These are phyloP conservation scores for Calyptommatus sinebrachiatus DNA, from an alignment of 2,113 vertebrate species.

Conservation along the genomic window DNA sequence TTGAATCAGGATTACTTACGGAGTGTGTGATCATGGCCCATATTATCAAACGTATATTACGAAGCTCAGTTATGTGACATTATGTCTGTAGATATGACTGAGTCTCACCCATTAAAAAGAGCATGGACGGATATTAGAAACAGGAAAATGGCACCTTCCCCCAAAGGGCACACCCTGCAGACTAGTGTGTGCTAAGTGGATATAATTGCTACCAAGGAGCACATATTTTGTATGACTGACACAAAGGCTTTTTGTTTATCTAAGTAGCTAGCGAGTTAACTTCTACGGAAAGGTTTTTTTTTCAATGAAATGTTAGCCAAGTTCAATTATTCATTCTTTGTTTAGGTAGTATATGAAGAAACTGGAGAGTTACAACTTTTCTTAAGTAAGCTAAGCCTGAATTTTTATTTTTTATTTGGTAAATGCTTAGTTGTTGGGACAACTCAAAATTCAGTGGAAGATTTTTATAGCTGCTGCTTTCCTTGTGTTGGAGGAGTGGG, in stretches of 20 bases:
- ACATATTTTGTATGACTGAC: background rate
- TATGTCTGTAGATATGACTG: too few relatives aligned
- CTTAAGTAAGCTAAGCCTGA: constrained; percentile 19
- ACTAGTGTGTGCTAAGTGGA: background rate
- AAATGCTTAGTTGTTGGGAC: constrained; percentile 20
- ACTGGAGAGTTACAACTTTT: constrained; percentile 28
- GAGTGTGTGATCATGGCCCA: too few relatives aligned
- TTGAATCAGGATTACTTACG: too few relatives aligned
- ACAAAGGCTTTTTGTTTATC: background rate
- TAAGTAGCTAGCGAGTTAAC: constrained; percentile 29
- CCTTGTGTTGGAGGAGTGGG: constrained; percentile 18
- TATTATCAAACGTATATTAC: too few relatives aligned
- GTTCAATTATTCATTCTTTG: constrained; percentile 32
- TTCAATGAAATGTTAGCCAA: background rate
- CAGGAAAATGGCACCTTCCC: background rate
- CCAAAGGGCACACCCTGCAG: background rate
- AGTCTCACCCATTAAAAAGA: background rate
- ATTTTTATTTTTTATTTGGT: constrained; percentile 43
- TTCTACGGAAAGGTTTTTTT: constrained; percentile 2
- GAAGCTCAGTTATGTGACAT: too few relatives aligned
- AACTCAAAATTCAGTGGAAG: constrained; percentile 23
- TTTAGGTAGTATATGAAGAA: constrained; percentile 31
- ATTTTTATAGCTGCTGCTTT: constrained; percentile 15
- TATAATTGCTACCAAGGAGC: background rate
- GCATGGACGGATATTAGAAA: background rate